Evolutionary conservation across 2,113 vertebrate genomes (phyloP).

Genomic region (Stomatorhinus ivindoensis): DNA sequence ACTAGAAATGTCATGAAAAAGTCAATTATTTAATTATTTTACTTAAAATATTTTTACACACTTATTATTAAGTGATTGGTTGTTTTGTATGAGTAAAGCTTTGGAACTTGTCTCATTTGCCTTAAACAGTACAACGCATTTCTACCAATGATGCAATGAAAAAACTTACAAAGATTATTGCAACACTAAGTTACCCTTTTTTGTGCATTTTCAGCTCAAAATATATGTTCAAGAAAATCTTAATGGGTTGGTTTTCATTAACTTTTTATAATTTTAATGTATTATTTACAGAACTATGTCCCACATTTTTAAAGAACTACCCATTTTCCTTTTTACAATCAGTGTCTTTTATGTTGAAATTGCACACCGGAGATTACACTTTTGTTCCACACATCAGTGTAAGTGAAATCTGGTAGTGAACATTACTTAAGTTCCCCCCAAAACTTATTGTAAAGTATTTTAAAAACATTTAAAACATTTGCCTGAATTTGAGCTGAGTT

Average conservation of each 20-base stretch:
- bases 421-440: background rate
- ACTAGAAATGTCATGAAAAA: background rate
- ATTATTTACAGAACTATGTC: background rate
- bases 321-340: background rate
- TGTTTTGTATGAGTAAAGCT: background rate
- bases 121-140: background rate
- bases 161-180: background rate
- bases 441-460: background rate
- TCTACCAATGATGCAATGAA: background rate
- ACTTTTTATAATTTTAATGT: background rate
- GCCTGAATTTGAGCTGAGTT: too few species aligned
- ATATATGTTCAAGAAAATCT: background rate
- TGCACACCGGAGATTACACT: background rate
- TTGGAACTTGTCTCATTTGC: background rate
- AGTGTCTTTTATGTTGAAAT: background rate
- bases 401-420: background rate
- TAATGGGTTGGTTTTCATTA: background rate
- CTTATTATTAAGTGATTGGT: background rate
- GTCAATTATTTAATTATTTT: background rate
- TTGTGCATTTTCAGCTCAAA: background rate
- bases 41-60: background rate
- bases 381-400: background rate
- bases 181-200: background rate
- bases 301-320: background rate
- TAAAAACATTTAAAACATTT: background rate